Base-by-base conservation (phyloP, 2,797 vertebrate species). In the Poliocrania exsul region DNA sequence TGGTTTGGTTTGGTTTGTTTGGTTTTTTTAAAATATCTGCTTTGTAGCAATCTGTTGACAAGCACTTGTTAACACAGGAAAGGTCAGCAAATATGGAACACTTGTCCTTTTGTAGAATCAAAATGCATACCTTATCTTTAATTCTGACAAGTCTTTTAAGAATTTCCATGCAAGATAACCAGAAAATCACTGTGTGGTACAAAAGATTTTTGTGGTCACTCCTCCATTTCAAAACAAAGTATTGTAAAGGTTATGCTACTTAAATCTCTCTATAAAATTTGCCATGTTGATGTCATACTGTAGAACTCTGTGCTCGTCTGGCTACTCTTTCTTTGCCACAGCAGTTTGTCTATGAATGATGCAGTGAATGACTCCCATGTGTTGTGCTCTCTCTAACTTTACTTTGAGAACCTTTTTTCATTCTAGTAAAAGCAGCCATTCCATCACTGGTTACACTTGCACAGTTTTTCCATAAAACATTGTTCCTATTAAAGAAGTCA, bases 221-320 rank as follows among this genome's bases (percentile, higher is more conserved):
- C 29, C 21, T 13, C 2, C 8, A 40, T 28, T 33, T 83, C 26
- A 19, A 47, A 38, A 29, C 1, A 49, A 81, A 31, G 4, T n/a
- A 13, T 20, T 79, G 11, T 31, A 47, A 79, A 82, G 13, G 12
- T 13, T 62, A 4, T 40, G 2, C 4, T 51, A 1, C 66, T 89
- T n/a, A 80, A 81, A 77, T 47, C 4, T 78, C n/a, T 51, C 37
- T 17, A 25, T 70, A 37, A 82, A 88, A 66, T 72, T 77, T 64
- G 49, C 12, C 10, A 37, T 4, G 7, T 28, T 1, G 0, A 4
- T 67, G 53, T 6, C 10, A 28, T 12, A 5, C 4, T n/a, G 4
- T 13, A 80, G 67, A 65, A 18, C 5, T 54, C 61, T 31, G 7
- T 40, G 16, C 5, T 4, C 6, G 86, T 79, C 38, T 61, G 54